Conservation (phyloP, 2,888 invertebrate species). For the Aspidapion aeneum region DNA sequence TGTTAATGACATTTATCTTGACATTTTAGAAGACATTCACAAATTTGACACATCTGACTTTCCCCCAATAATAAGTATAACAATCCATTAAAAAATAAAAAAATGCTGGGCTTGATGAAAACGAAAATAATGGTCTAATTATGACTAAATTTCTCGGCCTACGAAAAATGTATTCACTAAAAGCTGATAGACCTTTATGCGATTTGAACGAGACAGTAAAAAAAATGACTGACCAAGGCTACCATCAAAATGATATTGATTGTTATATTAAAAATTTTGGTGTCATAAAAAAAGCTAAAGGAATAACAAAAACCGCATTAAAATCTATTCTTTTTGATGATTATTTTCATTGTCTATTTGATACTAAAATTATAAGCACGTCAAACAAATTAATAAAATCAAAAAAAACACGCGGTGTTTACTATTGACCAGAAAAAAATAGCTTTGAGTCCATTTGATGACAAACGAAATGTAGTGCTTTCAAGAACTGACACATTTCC, state of each 20-base stretch:
- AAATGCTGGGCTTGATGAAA: constrained; percentile 11
- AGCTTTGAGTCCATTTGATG: background rate
- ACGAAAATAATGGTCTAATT: constrained; percentile 7
- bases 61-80: constrained; percentile 2
- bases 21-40: background rate
- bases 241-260: background rate
- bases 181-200: background rate
- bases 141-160: too few species aligned
- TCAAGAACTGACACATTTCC: background rate
- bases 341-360: constrained; percentile 2
- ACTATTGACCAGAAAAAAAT: background rate
- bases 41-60: constrained; percentile 1
- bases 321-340: background rate
- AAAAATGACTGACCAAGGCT: background rate
- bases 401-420: background rate
- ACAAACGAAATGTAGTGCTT: too few species aligned
- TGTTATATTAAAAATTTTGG: background rate
- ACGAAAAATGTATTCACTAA: background rate
- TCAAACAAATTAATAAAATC: background rate
- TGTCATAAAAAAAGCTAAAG: constrained; percentile 1
- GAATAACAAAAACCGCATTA: background rate
- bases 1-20: background rate
- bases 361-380: background rate
- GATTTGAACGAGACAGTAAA: background rate
- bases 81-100: constrained; percentile 7